Conservation (phyloP, 2,113 vertebrate species). For the Haplotaxodon microlepis region DNA sequence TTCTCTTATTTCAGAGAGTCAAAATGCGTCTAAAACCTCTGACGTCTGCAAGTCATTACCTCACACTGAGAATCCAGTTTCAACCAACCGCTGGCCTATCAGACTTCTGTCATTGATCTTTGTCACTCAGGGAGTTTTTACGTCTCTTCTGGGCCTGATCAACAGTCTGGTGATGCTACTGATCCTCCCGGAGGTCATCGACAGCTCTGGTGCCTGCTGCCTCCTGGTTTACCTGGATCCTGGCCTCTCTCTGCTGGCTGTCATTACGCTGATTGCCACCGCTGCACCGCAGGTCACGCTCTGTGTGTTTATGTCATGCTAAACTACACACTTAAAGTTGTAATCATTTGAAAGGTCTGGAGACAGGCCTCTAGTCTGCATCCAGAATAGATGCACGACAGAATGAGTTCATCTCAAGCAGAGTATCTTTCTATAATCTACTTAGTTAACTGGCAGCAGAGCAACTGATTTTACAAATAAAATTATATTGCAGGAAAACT, state of each 20-base stretch:
- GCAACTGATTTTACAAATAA: not conserved
- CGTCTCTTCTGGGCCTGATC: slow-evolving; percentile 53
- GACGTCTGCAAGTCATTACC: not conserved
- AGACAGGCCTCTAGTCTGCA: not conserved
- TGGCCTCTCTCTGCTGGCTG: slow-evolving; percentile 53
- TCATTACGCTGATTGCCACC: slow-evolving; percentile 39
- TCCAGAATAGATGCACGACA: not conserved
- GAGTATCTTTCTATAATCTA: not conserved
- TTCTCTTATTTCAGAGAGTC: slow-evolving; percentile 1
- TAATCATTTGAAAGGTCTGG: not conserved
- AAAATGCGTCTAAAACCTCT: not conserved
- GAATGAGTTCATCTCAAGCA: not conserved
- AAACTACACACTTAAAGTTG: not conserved
- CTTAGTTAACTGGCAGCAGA: not conserved
- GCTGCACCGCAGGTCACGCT: slow-evolving; percentile 44
- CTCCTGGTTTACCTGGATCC: slow-evolving; percentile 66
- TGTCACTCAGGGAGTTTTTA: slow-evolving; percentile 31
- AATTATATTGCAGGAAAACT: not conserved
- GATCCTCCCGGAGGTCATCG: not conserved
- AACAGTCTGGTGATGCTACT: slow-evolving; percentile 56
- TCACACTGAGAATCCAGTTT: not conserved
- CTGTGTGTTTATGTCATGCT: not conserved
- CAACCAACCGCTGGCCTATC: not conserved
- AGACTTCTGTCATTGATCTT: not conserved
- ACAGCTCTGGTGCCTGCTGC: slow-evolving; percentile 21